A percentile compares a stretch with the other conserved stretches of the same genome.
Conservation (phyloP, 2,113 vertebrate species). For the Dinomys branickii region DNA sequence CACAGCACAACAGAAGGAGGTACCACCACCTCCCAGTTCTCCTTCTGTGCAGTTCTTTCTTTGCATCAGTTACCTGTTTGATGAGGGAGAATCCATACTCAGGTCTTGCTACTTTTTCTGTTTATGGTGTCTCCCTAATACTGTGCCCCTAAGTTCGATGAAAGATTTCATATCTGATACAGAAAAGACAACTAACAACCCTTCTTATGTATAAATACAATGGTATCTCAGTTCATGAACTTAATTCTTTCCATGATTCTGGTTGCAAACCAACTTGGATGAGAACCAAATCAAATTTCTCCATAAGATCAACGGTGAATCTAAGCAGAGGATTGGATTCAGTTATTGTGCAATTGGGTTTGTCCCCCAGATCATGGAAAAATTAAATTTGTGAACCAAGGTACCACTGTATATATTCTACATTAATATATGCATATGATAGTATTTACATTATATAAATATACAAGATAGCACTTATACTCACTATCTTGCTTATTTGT, state of each 20-base stretch:
- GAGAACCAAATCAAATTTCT: not conserved
- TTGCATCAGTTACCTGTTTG: not conserved
- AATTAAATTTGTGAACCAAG: not conserved
- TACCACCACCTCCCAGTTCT: not conserved
- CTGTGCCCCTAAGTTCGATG: not conserved
- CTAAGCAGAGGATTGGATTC: not conserved
- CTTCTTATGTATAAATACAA: not conserved
- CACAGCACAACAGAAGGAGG: accelerated
- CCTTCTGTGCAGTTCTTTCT: not conserved
- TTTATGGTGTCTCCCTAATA: too few species aligned
- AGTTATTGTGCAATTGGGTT: not conserved
- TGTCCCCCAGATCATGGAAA: not conserved
- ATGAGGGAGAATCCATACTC: not conserved
- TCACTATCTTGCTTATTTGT: too few species aligned
- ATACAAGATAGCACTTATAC: not conserved
- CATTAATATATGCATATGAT: not conserved
- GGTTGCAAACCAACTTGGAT: not conserved
- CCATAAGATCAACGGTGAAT: not conserved
- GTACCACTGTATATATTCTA: not conserved
- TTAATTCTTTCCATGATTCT: not conserved
- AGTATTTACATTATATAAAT: not conserved
- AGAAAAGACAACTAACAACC: not conserved
- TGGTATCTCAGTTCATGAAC: not conserved
- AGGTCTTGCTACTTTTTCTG: accelerated
- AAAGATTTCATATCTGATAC: not conserved